Evolutionary conservation across 2,888 invertebrate species (phyloP), one percentile per base, ranked within the genome.

Genomic region (Fragum whitleyi): DNA sequence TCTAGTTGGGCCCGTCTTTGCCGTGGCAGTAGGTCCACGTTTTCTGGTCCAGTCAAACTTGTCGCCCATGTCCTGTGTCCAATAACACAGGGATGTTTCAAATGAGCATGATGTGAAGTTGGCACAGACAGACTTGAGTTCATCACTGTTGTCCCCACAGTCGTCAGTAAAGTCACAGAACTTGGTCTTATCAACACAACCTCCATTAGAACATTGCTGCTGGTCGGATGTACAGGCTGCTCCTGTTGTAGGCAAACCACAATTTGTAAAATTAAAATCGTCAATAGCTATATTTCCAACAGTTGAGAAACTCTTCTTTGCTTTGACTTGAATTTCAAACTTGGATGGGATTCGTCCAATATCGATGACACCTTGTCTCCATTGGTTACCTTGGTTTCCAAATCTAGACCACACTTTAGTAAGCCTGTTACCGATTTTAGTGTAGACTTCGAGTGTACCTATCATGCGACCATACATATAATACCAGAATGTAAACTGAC

Each of bases 401-500:
- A 53, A 69, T 16, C 79, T 23, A 9, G 81, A 53, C 86, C 88
- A 88, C 9, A 91, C 57, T 16, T 75, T 47, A 0, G 88, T 87
- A 7, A 81, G 55, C 7, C 80, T 73, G 5, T 80, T 68, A 16
- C 85, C 84, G 32, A 86, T 70, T 11, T 82, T 81, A 23, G 82
- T 79, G 9, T 79, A 79, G 19, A 88, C 85, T 26, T 83, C 71
- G n/a, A 93, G 86, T 6, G 68, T 78, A 9, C 91, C 92, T 42
- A 89, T 88, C 36, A 73, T 79, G 53, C 76, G 74, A 29, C 90
- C 91, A 81, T 88, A 83, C 92, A 93, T 93, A 86, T 92, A 90
- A 71, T 90, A 90, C 83, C 83, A 90, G 85, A 91, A 88, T 14
- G 87, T 73, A 59, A 91, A 77, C 95, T 97, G 96, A 92, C 98